Percentiles rank a stretch among this genome's conserved stretches.
These are phyloP conservation scores for Phymorhynchus buccinoides DNA, from an alignment of 1,140 invertebrate genomes.

Conservation along the genomic window DNA sequence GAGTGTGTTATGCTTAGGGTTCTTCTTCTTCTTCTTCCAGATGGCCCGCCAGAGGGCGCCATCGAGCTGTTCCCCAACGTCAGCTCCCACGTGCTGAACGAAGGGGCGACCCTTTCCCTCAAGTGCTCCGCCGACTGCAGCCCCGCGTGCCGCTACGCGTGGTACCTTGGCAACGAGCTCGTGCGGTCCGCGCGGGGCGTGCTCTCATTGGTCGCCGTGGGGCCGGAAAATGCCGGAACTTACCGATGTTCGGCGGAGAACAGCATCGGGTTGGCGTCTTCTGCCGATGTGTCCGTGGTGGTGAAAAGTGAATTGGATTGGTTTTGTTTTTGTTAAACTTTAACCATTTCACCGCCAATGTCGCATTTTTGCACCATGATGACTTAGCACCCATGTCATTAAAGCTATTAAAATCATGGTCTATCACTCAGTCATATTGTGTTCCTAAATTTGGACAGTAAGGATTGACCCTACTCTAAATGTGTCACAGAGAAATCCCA, in stretches of 20 bases:
- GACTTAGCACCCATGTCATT: too few relatives aligned
- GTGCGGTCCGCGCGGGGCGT: conserved; percentile 4
- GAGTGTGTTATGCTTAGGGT: neutral
- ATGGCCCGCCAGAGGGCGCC: conserved; percentile 4
- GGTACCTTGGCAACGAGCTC: conserved; percentile 30
- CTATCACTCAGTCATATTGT: too few relatives aligned
- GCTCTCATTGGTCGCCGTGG: conserved; percentile 38
- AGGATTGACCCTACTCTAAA: too few relatives aligned
- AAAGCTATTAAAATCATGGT: too few relatives aligned
- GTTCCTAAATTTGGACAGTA: too few relatives aligned
- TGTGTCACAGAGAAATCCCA: too few relatives aligned
- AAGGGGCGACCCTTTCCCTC: conserved; percentile 36
- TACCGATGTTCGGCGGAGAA: conserved; percentile 38
- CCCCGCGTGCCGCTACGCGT: conserved; percentile 26
- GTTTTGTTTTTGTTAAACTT: neutral
- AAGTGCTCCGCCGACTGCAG: conserved; percentile 41
- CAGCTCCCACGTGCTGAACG: conserved; percentile 33
- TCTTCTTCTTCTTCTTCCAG: conserved; percentile 1
- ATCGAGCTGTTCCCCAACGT: conserved; percentile 28
- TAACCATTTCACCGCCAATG: too few relatives aligned
- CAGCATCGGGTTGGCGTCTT: conserved; percentile 21
- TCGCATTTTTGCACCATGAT: too few relatives aligned
- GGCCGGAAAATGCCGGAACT: conserved; percentile 35
- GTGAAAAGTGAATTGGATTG: conserved; percentile 23
- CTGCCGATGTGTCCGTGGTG: conserved; percentile 2